Base-by-base conservation (phyloP, 2,888 invertebrate genomes). In the Sphaerophoria rueppellii region DNA sequence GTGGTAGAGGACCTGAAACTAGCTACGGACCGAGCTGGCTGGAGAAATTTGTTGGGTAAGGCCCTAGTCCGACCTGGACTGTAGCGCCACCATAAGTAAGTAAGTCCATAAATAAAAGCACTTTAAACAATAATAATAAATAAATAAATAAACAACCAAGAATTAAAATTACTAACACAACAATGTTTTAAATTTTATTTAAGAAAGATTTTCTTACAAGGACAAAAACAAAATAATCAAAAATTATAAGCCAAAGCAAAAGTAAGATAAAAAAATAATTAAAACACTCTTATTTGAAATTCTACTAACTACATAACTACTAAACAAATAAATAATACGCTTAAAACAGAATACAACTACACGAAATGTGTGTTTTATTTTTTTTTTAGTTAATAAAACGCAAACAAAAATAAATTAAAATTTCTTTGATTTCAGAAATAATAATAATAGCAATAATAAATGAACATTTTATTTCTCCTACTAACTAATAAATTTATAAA, bases 401-500 rank as follows among this genome's bases (percentile, higher is more conserved):
- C 50, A 65, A 65, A 65, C 12, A 50, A 37, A 65, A 34, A 63
- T 34, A 63, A 48, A 32, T 34, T 63, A 65, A 7, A 16, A 12
- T 65, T 35, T 37, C 0, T 16, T 75, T 72, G 24, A 24, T 24
- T 24, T 2, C 24, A 24, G 24, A 24, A 24, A 24, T 24, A 24
- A 24, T 24, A 78, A 40, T 52, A 58, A 80, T 87, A 86, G 74
- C 78, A 82, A 61, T 57, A 69, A 78, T 67, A 72, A 70, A 80
- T 37, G n/a, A 72, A 52, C 69, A 67, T 7, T 48, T 46, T 32
- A 69, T 48, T 46, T 12, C 24, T 71, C 67, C 14, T 71, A 50
- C 37, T 75, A 71, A 63, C 37, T 75, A 71, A 63, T 24, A 35
- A 71, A 69, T 52, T 72, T 75, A 71, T 75, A 69, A 61, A 76